phyloP scores from a whole-genome alignment of 2,113 vertebrate species.

The Crotalus horridus region DNA sequence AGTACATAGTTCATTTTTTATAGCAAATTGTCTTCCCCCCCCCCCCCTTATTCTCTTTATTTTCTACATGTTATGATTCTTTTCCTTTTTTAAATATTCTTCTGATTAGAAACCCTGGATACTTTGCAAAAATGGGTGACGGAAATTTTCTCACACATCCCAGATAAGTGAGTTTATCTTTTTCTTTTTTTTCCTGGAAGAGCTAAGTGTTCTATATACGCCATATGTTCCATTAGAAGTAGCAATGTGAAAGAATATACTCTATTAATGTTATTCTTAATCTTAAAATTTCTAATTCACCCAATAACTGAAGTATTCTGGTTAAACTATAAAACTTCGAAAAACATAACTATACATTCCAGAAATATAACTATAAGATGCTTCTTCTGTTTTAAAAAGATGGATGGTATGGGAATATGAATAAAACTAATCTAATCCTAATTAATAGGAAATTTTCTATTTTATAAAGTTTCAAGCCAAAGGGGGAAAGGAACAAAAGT shows the following conservation, averaged over 20 bases:
- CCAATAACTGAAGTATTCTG: not conserved
- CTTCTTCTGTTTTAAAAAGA: not conserved
- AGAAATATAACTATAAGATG: not conserved
- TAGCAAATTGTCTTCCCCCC: not conserved
- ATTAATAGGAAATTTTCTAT: not conserved
- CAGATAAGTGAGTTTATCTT: constrained; percentile 86
- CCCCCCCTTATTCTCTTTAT: not conserved
- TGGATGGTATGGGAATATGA: not conserved
- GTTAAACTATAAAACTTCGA: not conserved
- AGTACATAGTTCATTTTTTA: not conserved
- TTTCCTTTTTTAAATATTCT: not conserved
- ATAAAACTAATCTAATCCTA: not conserved
- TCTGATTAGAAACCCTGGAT: constrained; percentile 83
- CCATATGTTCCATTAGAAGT: constrained; percentile 6
- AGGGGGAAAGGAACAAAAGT: not conserved
- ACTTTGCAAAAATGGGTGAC: constrained; percentile 93
- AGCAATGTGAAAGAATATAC: not conserved
- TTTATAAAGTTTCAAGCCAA: not conserved
- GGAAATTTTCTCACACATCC: constrained; percentile 89
- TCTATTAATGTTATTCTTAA: not conserved
- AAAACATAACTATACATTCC: not conserved
- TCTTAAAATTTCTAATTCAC: not conserved
- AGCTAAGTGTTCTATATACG: not conserved
- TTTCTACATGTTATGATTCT: not conserved
- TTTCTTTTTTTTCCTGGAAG: not conserved